Conservation (phyloP, 2,113 vertebrate genomes). For the Gnathonemus echidnorhynchus region DNA sequence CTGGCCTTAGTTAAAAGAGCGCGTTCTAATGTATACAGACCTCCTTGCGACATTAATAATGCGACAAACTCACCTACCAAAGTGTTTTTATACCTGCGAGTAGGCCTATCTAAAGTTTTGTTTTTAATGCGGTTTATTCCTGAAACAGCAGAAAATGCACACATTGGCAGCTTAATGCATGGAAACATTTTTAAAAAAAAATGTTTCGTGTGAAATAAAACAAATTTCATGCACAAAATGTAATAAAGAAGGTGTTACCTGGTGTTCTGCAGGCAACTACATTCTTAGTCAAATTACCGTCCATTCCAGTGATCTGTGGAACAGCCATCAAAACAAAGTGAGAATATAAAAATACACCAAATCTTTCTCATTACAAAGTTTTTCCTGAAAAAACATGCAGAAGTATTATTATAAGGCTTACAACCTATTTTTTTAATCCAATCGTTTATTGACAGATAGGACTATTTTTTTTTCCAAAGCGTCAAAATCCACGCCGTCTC, state of each 20-base stretch:
- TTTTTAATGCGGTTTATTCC: not conserved
- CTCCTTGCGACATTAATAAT: not conserved
- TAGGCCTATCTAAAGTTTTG: not conserved
- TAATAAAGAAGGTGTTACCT: conserved; percentile 34
- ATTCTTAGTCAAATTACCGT: conserved; percentile 59
- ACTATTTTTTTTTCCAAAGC: not conserved
- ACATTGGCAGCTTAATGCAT: not conserved
- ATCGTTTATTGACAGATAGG: not conserved
- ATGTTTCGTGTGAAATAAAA: not conserved
- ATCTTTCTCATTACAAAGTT: not conserved
- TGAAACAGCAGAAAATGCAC: not conserved
- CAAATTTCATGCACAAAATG: not conserved
- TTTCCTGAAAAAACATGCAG: not conserved
- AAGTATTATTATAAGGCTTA: not conserved
- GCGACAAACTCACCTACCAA: not conserved
- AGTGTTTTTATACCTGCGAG: not conserved
- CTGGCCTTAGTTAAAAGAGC: not conserved
- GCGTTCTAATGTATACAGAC: not conserved
- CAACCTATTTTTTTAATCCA: not conserved
- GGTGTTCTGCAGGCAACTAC: conserved; percentile 44
- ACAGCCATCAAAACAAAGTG: conserved; percentile 27
- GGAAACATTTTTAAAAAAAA: not conserved
- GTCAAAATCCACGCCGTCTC: not conserved
- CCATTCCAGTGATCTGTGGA: conserved; percentile 55
- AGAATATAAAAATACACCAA: not conserved